Evolutionary conservation across 2,797 vertebrate species (phyloP).

Genomic region (Acanthiza pusilla): DNA sequence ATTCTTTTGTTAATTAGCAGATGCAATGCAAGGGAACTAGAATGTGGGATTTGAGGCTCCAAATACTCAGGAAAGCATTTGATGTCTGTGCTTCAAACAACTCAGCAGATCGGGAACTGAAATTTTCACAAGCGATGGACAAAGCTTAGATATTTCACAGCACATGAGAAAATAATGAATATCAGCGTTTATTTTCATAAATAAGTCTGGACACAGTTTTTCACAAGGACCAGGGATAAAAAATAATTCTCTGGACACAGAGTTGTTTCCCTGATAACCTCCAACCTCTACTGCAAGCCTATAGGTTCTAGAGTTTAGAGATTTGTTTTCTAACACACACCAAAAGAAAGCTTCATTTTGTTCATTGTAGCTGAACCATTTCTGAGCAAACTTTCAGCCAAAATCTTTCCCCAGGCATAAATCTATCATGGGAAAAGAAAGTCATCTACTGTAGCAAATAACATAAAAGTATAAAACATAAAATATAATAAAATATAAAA

Average conservation of each 20-base stretch:
- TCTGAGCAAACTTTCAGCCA: not conserved
- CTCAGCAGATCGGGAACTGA: not conserved
- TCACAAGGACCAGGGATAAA: not conserved
- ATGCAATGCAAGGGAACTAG: not conserved
- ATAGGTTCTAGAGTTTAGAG: not conserved
- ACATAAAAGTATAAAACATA: not conserved
- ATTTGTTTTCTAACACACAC: not conserved
- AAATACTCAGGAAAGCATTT: not conserved
- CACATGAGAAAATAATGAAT: not conserved
- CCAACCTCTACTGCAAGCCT: not conserved
- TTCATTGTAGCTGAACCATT: not conserved
- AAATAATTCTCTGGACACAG: not conserved
- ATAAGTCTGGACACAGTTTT: not conserved
- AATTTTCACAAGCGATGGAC: not conserved
- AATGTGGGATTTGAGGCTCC: not conserved
- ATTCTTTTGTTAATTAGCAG: not conserved
- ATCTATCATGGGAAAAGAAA: not conserved
- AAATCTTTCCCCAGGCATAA: not conserved
- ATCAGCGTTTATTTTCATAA: not conserved
- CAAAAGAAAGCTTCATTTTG: not conserved
- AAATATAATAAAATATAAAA: not conserved
- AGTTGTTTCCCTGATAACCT: not conserved
- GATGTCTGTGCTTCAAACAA: not conserved
- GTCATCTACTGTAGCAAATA: not conserved
- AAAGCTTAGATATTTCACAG: not conserved